Percentiles rank a stretch among this genome's conserved stretches.
Conservation (phyloP, 2,888 invertebrate species). For the Dascillus cervinus region DNA sequence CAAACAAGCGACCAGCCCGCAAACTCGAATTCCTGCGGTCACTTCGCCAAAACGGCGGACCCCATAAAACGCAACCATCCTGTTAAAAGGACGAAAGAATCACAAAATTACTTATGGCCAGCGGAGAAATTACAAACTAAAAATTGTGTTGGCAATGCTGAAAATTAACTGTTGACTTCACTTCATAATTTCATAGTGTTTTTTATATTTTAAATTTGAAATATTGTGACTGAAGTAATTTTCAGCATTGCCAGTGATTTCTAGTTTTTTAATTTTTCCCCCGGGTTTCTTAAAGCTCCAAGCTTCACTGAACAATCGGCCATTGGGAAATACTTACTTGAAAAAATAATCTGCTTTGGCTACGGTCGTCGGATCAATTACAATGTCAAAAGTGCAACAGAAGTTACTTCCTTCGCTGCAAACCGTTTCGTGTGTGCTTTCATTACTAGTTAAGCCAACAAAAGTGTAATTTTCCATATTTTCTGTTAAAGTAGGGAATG, state of each 20-base stretch:
- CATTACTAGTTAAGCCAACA: constrained; percentile 7
- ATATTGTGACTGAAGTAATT: too few species aligned
- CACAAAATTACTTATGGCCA: too few species aligned
- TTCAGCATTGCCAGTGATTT: too few species aligned
- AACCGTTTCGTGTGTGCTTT: constrained; percentile 8
- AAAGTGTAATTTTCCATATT: constrained; percentile 16
- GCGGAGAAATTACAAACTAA: too few species aligned
- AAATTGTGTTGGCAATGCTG: too few species aligned
- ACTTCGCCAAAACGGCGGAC: constrained; percentile 9
- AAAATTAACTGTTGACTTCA: too few species aligned
- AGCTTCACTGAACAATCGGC: too few species aligned
- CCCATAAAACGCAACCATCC: constrained; percentile 21
- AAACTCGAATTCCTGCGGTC: constrained; percentile 19
- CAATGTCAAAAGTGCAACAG: constrained; percentile 17
- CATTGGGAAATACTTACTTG: too few species aligned
- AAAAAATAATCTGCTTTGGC: constrained; percentile 9
- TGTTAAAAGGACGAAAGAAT: constrained; percentile 11
- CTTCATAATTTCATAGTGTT: too few species aligned
- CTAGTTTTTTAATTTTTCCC: too few species aligned
- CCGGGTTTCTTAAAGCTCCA: too few species aligned
- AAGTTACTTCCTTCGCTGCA: constrained; percentile 15
- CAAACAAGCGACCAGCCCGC: constrained; percentile 21
- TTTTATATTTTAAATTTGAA: too few species aligned
- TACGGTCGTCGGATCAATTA: constrained; percentile 6
- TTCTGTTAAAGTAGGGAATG: constrained; percentile 9